phyloP scores from a whole-genome alignment of 1,140 invertebrate species.

The Macrobrachium nipponense region DNA sequence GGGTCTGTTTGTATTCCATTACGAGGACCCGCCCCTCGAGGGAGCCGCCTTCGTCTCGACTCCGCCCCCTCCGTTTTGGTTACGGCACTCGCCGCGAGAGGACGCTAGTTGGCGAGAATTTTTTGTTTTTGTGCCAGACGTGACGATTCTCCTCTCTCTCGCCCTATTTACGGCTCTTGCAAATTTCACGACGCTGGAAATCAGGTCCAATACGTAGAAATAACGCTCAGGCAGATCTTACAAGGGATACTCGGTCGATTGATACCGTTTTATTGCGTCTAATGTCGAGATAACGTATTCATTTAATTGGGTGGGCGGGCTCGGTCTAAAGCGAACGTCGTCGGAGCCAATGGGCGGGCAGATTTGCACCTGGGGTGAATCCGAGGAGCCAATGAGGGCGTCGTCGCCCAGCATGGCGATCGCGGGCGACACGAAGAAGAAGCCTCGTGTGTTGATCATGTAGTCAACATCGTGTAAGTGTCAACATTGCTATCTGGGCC shows the following conservation, averaged over 20 bases:
- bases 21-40: constrained; percentile 38
- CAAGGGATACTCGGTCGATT: not conserved
- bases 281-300: constrained; percentile 26
- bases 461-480: constrained; percentile 63
- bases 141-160: not conserved
- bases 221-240: too few species aligned
- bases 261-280: not conserved
- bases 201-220: too few species aligned
- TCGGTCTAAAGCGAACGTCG: constrained; percentile 29
- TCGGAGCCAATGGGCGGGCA: constrained; percentile 35
- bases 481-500: constrained; percentile 61
- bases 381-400: constrained; percentile 28
- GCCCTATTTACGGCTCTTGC: not conserved
- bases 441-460: constrained; percentile 60
- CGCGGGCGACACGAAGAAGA: constrained; percentile 29
- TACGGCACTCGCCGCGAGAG: constrained; percentile 28
- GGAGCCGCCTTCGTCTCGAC: not conserved
- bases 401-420: constrained; percentile 23
- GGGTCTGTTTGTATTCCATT: constrained; percentile 62
- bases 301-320: constrained; percentile 54
- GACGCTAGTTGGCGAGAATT: constrained; percentile 40
- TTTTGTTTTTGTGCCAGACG: constrained; percentile 18
- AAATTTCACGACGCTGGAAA: not conserved
- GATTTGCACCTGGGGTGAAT: constrained; percentile 41
- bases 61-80: constrained; percentile 18